Evolutionary conservation across 2,888 invertebrate species (phyloP).

Genomic region (Sympetrum striolatum): DNA sequence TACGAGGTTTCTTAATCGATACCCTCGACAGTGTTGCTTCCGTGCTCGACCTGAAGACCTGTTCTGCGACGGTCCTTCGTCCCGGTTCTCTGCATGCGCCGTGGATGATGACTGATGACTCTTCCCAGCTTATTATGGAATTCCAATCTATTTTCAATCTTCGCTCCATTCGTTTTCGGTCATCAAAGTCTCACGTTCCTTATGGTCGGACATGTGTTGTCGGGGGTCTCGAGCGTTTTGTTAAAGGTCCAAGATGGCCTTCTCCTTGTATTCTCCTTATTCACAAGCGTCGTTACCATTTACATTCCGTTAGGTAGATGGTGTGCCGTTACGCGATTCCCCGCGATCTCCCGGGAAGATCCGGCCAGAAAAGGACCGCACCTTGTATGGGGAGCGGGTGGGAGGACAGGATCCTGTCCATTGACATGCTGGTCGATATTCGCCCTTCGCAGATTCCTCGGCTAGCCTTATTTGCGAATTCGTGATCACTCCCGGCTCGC

Average conservation of each 20-base stretch:
- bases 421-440: not conserved
- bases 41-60: not conserved
- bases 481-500: not conserved
- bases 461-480: not conserved
- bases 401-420: not conserved
- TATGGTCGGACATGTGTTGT: not conserved
- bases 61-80: not conserved
- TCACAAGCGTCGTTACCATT: not conserved
- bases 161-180: not conserved
- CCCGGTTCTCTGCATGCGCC: not conserved
- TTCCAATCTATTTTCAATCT: not conserved
- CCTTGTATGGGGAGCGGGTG: not conserved
- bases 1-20: too few relatives aligned
- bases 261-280: not conserved
- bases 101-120: not conserved
- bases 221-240: not conserved
- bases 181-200: not conserved
- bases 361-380: not conserved
- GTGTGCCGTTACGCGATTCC: conserved; percentile 10
- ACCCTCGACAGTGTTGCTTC: too few relatives aligned
- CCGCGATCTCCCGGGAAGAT: not conserved
- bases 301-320: not conserved
- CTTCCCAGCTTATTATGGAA: not conserved
- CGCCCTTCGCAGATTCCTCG: not conserved
- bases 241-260: not conserved